Base-by-base conservation (phyloP, 2,888 invertebrate genomes). In the Parascotia fuliginaria region DNA sequence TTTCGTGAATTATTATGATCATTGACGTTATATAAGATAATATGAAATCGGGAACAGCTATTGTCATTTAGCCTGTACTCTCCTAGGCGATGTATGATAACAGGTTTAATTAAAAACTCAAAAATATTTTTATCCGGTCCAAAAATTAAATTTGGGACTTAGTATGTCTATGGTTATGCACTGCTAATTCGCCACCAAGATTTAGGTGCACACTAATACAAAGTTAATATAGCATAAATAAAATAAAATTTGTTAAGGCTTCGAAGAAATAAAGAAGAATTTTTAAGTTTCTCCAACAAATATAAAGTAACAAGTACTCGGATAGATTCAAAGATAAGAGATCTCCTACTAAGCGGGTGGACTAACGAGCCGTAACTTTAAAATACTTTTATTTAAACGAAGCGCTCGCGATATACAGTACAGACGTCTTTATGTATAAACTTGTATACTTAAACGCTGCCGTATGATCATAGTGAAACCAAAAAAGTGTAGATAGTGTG, bases 381-480 rank as follows among this genome's bases (percentile, higher is more conserved):
- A 66, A 79, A 79, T 75, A 73, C 70, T 75, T 76, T 71, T 64
- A 73, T 75, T 76, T 75, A 71, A 52, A 55, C 65, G 59, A 46
- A 71, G 65, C 53, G 50, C 54, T 60, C 58, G 64, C 59, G 61
- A 69, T 63, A 69, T 66, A 54, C 60, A 61, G 55, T 69, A 65
- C 73, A 77, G 75, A 80, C 75, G 76, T 75, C 76, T 80, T 77
- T 78, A 80, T 77, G 73, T 69, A 72, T 56, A 64, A 80, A 81
- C 75, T 81, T 78, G 65, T 72, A 63, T 75, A 75, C 75, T 80
- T 72, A 72, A 66, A 61, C 42, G 55, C 55, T 60, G 64, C 58
- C 61, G 60, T 63, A 67, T 72, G 64, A 74, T 74, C 66, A 68
- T 70, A 65, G 55, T 44, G 73, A 73, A 70, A 77, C 69, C 71